phyloP scores from a whole-genome alignment of 2,113 vertebrate species.

The Periophthalmus modestus region DNA sequence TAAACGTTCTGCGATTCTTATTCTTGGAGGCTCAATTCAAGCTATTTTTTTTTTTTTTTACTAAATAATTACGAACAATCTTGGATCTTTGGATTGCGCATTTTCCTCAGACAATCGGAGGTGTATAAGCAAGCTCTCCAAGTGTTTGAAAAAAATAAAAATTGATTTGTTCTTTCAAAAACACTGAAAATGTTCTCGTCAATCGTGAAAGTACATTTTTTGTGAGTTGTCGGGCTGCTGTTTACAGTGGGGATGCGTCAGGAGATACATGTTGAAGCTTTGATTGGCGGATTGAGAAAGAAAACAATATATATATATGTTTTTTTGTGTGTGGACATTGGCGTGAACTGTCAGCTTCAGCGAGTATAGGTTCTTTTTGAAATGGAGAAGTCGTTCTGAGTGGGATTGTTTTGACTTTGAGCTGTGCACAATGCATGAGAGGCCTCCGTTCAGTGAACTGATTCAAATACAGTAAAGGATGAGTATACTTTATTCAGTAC shows the following conservation, averaged over 20 bases:
- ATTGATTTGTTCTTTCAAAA: conserved; percentile 76
- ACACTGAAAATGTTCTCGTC: conserved; percentile 80
- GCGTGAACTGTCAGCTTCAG: conserved; percentile 34
- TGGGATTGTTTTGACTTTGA: not conserved
- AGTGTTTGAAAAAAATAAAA: conserved; percentile 46
- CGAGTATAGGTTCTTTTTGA: conserved; percentile 34
- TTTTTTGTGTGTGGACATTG: not conserved
- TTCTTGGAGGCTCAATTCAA: conserved; percentile 83
- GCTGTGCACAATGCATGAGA: too few species aligned
- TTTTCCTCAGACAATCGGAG: conserved; percentile 65
- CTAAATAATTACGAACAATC: conserved; percentile 88
- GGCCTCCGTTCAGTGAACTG: not conserved
- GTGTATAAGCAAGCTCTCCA: conserved; percentile 67
- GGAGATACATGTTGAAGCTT: conserved; percentile 41
- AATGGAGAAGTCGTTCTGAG: conserved; percentile 17
- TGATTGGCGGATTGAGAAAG: conserved; percentile 58
- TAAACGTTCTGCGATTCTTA: conserved; percentile 82
- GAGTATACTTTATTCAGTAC: not conserved
- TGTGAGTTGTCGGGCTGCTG: conserved; percentile 70
- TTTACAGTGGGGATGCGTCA: conserved; percentile 68
- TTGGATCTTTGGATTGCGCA: conserved; percentile 69
- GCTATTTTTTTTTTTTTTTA: conserved; percentile 85
- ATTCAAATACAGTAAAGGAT: not conserved
- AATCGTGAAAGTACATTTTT: conserved; percentile 80
- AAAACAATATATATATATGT: too few species aligned